Base-by-base conservation (phyloP, 2,888 invertebrate species). In the Drosophila rubida region DNA sequence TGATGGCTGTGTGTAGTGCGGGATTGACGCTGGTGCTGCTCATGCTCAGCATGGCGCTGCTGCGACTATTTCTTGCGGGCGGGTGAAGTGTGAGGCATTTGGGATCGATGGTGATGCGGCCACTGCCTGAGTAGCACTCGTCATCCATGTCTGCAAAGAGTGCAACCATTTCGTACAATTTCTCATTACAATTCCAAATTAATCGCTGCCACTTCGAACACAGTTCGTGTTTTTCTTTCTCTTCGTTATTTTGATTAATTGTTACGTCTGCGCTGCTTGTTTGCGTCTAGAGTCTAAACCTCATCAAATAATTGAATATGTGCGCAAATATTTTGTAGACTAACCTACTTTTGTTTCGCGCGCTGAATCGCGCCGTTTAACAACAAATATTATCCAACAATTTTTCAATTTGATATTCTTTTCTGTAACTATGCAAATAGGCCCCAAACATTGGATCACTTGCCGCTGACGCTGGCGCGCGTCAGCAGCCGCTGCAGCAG, bases 101-200 rank as follows among this genome's bases (percentile, higher is more conserved):
- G 30, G 89, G 88, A 78, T 90, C 89, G 54, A 90, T 88, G 61
- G 87, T 81, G 70, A 84, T 78, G 57, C 84, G 84, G 48, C 78
- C 91, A 71, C 92, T 93, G 61, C 95, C 94, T 63, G 96, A 96
- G 92, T 96, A 97, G 91, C 96, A 96, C 90, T 97, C 97, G 87
- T 97, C 97, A 91, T 97, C 97, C 95, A 97, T 96, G 88, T 97
- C 97, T 97, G 92, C 5, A 64, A 76, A 69, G 4, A 32, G 32
- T 23, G 32, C n/a, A 19, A n/a, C 4, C 4, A 42, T n/a, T n/a
- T n/a, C n/a, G n/a, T n/a, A n/a, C n/a, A n/a, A n/a, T n/a, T n/a
- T n/a, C n/a, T n/a, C n/a, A n/a, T n/a, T n/a, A n/a, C n/a, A n/a
- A n/a, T n/a, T n/a, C n/a, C 5, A 64, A 76, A 69, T 49, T 23